These are phyloP conservation scores for Drosophila chauvacae DNA, from an alignment of 1,140 invertebrate species.

Conservation along the genomic window DNA sequence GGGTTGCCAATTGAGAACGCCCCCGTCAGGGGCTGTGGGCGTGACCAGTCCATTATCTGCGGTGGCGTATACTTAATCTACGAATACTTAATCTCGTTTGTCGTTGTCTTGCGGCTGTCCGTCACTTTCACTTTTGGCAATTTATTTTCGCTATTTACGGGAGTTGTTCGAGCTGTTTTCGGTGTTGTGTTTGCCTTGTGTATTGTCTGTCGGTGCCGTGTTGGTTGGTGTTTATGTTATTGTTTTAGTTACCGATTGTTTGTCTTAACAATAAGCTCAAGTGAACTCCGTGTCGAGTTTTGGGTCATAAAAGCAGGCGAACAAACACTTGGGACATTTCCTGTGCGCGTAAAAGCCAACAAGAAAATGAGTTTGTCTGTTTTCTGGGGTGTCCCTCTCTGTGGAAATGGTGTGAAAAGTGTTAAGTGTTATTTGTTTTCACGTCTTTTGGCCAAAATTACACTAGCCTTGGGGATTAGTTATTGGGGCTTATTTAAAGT, in stretches of 20 bases:
- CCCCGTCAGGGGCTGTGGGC: constrained; percentile 30
- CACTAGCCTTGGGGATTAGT: background rate
- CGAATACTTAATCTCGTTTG: constrained; percentile 32
- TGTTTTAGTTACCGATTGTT: constrained; percentile 50
- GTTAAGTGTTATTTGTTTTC: constrained; percentile 4
- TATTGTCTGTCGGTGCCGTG: constrained; percentile 4
- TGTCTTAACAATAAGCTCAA: constrained; percentile 44
- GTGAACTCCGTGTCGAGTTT: constrained; percentile 34
- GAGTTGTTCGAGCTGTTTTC: constrained; percentile 33
- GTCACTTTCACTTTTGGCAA: constrained; percentile 73
- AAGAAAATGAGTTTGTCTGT: constrained; percentile 30
- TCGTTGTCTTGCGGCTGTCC: constrained; percentile 18
- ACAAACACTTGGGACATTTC: constrained; percentile 38
- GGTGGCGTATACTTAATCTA: constrained; percentile 27
- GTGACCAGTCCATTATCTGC: constrained; percentile 47
- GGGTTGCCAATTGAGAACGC: constrained; percentile 40
- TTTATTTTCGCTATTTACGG: constrained; percentile 67
- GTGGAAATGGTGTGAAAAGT: constrained; percentile 32
- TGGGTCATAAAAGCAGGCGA: constrained; percentile 13
- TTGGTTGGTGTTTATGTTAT: constrained; percentile 44
- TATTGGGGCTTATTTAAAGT: background rate
- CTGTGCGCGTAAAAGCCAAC: constrained; percentile 35
- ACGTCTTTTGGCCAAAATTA: background rate
- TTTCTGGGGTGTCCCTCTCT: background rate
- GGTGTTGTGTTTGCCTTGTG: constrained; percentile 23